Base-by-base conservation (phyloP, 1,140 invertebrate genomes). In the Ditylenchus dipsaci region DNA sequence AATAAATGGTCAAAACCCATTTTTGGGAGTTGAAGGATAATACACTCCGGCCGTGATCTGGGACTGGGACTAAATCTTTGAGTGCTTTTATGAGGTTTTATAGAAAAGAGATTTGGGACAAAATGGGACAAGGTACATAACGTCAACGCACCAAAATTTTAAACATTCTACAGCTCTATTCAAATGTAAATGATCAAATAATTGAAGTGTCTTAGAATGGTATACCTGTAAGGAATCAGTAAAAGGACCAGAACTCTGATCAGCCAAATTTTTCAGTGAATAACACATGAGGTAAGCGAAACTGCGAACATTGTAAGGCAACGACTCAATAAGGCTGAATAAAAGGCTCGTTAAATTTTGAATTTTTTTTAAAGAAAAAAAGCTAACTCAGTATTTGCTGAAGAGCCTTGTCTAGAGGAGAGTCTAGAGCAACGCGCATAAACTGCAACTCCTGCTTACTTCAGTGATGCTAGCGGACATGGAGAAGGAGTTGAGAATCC, bases 171-270 rank as follows among this genome's bases (percentile, higher is more conserved):
- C n/a, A 11, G n/a, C 43, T n/a, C 11, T n/a, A n/a, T n/a, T 7
- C 49, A 53, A 23, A 68, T 1, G 13, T 3, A 33, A 26, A 19
- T 30, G 26, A 26, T 23, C n/a, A 21, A 30, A 45, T 19, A 3
- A n/a, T 45, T 33, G n/a, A n/a, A n/a, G n/a, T 17, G 3, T 21
- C 8, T 23, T n/a, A n/a, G 17, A 8, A 15, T 21, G 26, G 26
- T n/a, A 57, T 11, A 74, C 73, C 72, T 47, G 73, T 75, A 29
- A 75, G 1, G 73, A 76, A 56, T 75, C 73, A 45, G 47, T 76
- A 7, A 75, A 43, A 47, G 29, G 27, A 15, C 73, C 68, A 21
- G 63, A 19, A 29, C 56, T 62, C 67, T 75, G 73, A 21, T 33
- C 15, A 13, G 69, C 73, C 21, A 75, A 60, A 67, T 75, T 75